Evolutionary conservation across 1,140 invertebrate genomes (phyloP).

Genomic region (Cotesia vestalis): DNA sequence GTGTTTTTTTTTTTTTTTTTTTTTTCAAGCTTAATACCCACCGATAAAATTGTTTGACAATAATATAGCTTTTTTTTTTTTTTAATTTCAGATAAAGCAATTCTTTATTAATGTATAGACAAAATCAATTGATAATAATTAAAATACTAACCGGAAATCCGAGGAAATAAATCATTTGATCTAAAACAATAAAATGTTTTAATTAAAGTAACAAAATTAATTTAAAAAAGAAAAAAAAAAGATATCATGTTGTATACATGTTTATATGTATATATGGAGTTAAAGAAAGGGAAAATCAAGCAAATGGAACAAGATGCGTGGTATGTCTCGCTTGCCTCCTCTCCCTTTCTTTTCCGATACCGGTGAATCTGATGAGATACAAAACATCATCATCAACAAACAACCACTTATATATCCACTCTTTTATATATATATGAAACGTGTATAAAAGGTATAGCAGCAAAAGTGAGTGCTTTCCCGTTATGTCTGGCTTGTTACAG

Average conservation of each 20-base stretch:
- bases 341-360: conserved; percentile 29
- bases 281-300: conserved; percentile 37
- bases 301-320: conserved; percentile 12
- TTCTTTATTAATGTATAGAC: too few species aligned
- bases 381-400: conserved; percentile 1
- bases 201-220: not conserved
- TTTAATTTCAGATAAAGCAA: too few species aligned
- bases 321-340: conserved; percentile 2
- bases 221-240: conserved; percentile 10
- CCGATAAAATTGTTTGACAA: too few species aligned
- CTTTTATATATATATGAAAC: conserved; percentile 10
- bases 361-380: conserved; percentile 7
- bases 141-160: too few species aligned
- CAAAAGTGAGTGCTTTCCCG: conserved; percentile 39
- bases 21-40: too few species aligned
- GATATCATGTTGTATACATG: too few species aligned
- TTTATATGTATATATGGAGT: conserved; percentile 8
- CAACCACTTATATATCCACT: too few species aligned
- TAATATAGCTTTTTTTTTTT: too few species aligned
- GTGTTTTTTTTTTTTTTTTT: too few species aligned
- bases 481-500: conserved; percentile 34
- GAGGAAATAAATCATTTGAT: too few species aligned
- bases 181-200: too few species aligned
- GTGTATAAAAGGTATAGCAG: conserved; percentile 19
- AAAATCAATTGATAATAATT: too few species aligned